Base-by-base conservation (phyloP, 1,140 invertebrate species). In the Nylanderia fulva region DNA sequence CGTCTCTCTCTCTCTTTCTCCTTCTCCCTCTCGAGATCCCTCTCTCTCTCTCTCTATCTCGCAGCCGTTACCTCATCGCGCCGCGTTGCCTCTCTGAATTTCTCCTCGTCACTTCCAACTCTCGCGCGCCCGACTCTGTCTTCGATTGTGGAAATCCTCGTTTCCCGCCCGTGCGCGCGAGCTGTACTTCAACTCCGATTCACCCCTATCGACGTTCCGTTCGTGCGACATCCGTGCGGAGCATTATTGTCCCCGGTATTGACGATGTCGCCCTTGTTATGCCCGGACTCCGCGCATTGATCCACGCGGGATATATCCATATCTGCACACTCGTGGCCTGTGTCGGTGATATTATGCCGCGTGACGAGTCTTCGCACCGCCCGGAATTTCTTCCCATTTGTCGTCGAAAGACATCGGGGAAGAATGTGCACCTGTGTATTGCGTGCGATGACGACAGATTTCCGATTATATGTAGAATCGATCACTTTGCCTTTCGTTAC, bases 181-280 rank as follows among this genome's bases (percentile, higher is more conserved):
- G 60, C n/a, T 63, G 60, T 61, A 74, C 58, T 84, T 84, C 71
- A 84, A 84, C 71, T 76, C n/a, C 58, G 72, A 52, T 74, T 84
- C 71, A 76, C 58, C 80, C 52, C 80, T 52, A 61, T 76, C 71
- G 69, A 8, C 79, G 54, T 72, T 29, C 79, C 79, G 54, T 74
- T 72, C 29, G 60, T n/a, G 15, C 64, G 77, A 80, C 64, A 71
- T 71, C 24, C 77, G 66, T 21, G 66, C 52, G 64, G 27, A 15
- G 52, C 66, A 82, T 82, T 60, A 82, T 82, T 82, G 77, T 82
- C 77, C 77, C 77, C 11, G 52, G 27, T 82, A 82, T 82, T 82
- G 77, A 82, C 66, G 77, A 69, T 58, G 66, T 60, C 77, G 77
- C 36, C 52, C 77, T 80, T 82, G 77, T 82, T 82, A 58, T 82